Evolutionary conservation across 2,888 invertebrate species (phyloP), one percentile per base, ranked within the genome.

Genomic region (Nephrotoma guestfalica): DNA sequence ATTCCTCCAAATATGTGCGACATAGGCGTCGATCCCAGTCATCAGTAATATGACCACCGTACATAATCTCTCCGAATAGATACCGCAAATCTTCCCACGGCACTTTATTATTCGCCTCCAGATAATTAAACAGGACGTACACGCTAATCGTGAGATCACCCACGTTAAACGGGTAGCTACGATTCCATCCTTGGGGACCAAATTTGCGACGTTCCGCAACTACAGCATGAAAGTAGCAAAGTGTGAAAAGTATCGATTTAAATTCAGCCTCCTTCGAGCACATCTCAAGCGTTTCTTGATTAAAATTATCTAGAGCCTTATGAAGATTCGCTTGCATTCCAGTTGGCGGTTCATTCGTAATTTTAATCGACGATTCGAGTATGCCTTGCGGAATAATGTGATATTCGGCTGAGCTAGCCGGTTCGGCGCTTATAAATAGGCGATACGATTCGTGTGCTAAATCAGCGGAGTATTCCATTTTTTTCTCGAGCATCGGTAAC

Each of bases 41-140:
- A 90, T 98, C 98, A 0, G 98, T 98, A 89, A 98, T 98, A 90
- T 98, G 98, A 0, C 98, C 98, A 0, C 98, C 98, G 90, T 98
- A 98, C 98, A 98, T 98, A 89, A 98, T 98, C 92, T 98, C 98
- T 0, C 98, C 98, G 90, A 98, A 98, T 18, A 98, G 92, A 91
- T 98, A 98, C 0, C 98, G 94, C 89, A 98, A 92, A 92, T 98
- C 98, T 91, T 98, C 98, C 97, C 97, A 98, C 0, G 98, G 98
- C 6, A 98, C 96, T 88, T 95, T 94, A 83, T 93, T 94, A 89
- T 97, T 97, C 86, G 95, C 96, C 90, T 98, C 98, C 90, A 98
- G 91, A 91, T 98, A 98, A 91, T 98, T 98, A 91, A 93, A 96
- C 18, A 98, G 91, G 0, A 98, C 98, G 90, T 96, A 96, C 2